Evolutionary conservation across 2,113 vertebrate species (phyloP), one percentile per base, ranked within the genome.

Genomic region (Lota lota): DNA sequence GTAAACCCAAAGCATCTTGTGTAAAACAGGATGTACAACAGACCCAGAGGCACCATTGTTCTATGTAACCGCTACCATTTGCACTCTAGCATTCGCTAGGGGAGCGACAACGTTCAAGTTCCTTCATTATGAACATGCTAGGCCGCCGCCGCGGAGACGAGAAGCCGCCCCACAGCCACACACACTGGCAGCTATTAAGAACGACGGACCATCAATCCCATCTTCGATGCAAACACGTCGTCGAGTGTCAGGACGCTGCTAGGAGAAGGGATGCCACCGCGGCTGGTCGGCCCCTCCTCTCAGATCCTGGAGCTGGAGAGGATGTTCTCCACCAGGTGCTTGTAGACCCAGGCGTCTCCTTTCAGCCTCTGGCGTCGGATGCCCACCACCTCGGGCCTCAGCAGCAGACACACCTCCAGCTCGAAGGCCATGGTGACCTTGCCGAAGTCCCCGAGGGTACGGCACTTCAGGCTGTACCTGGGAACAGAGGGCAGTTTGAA

Each of bases 341-440:
- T 98, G 87, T 98, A 99, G 69, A 98, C 93, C 96, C 97, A 99
- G 40, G 95, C 94, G 11, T 99, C 97, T 5, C 97, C 97, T 81
- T 96, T 96, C 54, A 99, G 92, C 69, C 96, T 84, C 67, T 97
- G 95, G 12, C 94, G 92, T 14, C 93, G 82, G 75, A 99, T 92
- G 1, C 95, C 96, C 12, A 96, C 78, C 5, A 92, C 93, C 61
- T 95, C 91, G 0, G 90, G 76, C 68, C 93, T 94, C 64, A 90
- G 90, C 58, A 99, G 91, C 1, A 93, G 78, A 82, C 97, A 99
- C 40, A 99, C 95, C 88, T 99, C 97, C 75, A 99, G 80, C 85
- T 97, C 93, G 83, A 99, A 99, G 58, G 91, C 93, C 93, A 97
- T 92, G 6, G 94, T 93, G 40, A 95, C 93, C 88, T 96, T 97